Base-by-base conservation (phyloP, 2,113 vertebrate species). In the Pelodiscus sinensis region DNA sequence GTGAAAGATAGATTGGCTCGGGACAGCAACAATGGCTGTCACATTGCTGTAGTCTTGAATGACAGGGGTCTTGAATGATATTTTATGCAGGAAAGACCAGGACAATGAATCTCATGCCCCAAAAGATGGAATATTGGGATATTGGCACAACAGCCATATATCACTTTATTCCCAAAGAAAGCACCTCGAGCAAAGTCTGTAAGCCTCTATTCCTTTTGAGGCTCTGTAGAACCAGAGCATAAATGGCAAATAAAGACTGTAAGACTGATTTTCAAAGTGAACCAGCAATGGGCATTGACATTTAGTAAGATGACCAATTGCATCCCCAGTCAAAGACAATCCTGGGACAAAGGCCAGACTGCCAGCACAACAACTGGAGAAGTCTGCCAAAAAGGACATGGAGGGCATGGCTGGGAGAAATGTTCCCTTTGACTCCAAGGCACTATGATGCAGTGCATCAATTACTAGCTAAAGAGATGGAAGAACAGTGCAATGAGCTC, bases 271-370 rank as follows among this genome's bases (percentile, higher is more conserved):
- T 3, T 50, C 2, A 19, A 87, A 92, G 68, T 90, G 82, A 94
- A 92, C 71, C 65, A 81, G 84, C 82, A 93, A 29, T 96, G 96
- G 87, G 90, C 96, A 97, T 2, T 97, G 96, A 97, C 96, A 97
- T 97, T 97, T 97, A 92, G 68, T 79, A 92, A 96, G 90, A 93
- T 83, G 73, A 94, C 96, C 90, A 86, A 82, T 96, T 95, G 97
- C 96, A 95, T 94, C 84, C 57, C 87, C 85, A 52, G 57, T 89
- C 84, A 35, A 78, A 89, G 91, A 94, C 93, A 56, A 92, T 90
- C 90, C 91, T 93, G 93, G 97, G 95, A 96, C 94, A 94, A 96
- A 84, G 86, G 97, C 94, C 94, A 96, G 95, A 83, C 86, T 94
- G 92, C 91, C 94, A 96, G 86, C 87, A 93, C 82, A 92, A 93